Conservation (phyloP, 2,113 vertebrate genomes). For the Macquaria ambigua region DNA sequence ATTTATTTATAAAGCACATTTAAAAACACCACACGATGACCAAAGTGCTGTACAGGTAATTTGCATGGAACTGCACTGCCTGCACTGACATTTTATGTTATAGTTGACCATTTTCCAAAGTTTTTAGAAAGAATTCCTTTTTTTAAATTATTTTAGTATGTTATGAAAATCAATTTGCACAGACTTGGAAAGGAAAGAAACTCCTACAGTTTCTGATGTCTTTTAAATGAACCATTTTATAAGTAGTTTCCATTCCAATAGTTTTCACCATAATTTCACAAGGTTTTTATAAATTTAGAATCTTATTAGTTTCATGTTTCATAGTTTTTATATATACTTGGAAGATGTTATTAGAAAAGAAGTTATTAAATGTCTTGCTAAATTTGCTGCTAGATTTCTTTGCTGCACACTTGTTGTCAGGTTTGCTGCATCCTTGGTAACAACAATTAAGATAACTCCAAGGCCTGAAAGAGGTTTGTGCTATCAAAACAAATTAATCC, state of each 20-base stretch:
- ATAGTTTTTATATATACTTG: not conserved
- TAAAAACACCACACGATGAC: too few relatives aligned
- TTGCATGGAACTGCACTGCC: too few relatives aligned
- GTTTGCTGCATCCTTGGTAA: not conserved
- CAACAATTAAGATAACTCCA: slow-evolving; percentile 15
- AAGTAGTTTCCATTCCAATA: too few relatives aligned
- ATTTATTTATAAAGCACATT: too few relatives aligned
- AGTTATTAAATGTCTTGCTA: not conserved
- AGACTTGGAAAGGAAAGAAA: not conserved
- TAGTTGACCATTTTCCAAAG: not conserved
- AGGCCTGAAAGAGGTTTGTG: slow-evolving; percentile 20
- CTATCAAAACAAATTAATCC: slow-evolving; percentile 44
- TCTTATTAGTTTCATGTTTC: not conserved
- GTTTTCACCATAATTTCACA: not conserved
- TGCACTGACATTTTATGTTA: not conserved
- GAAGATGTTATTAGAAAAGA: not conserved
- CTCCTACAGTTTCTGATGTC: not conserved
- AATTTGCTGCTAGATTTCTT: not conserved
- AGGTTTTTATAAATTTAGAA: not conserved
- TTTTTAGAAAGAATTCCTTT: not conserved
- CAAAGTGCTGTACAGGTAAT: too few relatives aligned
- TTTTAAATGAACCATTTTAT: not conserved
- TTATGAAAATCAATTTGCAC: not conserved
- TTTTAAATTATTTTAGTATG: not conserved
- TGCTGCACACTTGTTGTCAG: not conserved